These are phyloP conservation scores for Drosophila repletoides DNA, from an alignment of 1,140 invertebrate species.

Conservation along the genomic window DNA sequence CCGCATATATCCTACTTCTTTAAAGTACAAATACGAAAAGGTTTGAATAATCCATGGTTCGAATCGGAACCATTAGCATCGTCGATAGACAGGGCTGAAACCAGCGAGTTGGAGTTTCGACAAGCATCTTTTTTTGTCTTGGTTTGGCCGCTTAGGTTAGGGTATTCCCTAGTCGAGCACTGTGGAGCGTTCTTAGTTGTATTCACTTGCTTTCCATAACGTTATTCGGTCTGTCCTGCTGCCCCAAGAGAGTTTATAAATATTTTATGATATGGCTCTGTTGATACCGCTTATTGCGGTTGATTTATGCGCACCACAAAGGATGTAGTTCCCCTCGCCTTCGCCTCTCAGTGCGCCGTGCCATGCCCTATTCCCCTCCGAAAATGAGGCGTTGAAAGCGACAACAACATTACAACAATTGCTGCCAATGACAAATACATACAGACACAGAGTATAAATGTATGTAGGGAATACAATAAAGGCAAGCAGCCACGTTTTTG, in stretches of 20 bases:
- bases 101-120: too few species aligned
- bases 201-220: too few species aligned
- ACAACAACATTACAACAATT: constrained; percentile 41
- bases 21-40: too few species aligned
- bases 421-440: constrained; percentile 20
- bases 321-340: background rate
- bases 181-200: too few species aligned
- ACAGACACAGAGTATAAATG: background rate
- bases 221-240: background rate
- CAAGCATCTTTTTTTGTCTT: too few species aligned
- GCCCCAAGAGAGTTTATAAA: constrained; percentile 54
- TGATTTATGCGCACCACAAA: constrained; percentile 59
- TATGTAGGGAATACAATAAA: background rate
- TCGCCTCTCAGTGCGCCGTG: background rate
- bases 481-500: constrained; percentile 25
- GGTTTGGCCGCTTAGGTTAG: too few species aligned
- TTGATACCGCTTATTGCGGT: constrained; percentile 64
- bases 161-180: too few species aligned
- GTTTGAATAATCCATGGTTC: too few species aligned
- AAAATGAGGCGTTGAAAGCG: constrained; percentile 42
- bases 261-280: constrained; percentile 55
- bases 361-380: background rate
- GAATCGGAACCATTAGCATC: too few species aligned
- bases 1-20: too few species aligned
- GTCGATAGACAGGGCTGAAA: too few species aligned